phyloP scores from a whole-genome alignment of 2,797 vertebrate species.

The Danio albolineatus region DNA sequence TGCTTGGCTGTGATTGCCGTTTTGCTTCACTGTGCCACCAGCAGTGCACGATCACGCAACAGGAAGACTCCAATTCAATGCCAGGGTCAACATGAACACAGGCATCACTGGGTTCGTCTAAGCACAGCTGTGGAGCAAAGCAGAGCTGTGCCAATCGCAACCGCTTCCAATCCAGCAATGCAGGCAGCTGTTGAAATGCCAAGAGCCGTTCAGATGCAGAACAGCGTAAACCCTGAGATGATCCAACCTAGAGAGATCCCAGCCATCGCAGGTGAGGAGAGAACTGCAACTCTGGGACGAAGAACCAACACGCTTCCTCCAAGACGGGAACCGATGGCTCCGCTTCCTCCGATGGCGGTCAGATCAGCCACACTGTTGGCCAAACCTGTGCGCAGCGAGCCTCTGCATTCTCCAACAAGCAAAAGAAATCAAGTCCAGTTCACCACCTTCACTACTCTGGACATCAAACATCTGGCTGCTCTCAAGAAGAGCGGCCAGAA shows the following conservation, averaged over 20 bases:
- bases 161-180: slow-evolving; percentile 68
- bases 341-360: slow-evolving; percentile 65
- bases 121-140: slow-evolving; percentile 74
- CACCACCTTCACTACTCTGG: slow-evolving; percentile 90
- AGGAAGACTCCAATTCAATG: slow-evolving; percentile 83
- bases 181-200: slow-evolving; percentile 46
- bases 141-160: slow-evolving; percentile 61
- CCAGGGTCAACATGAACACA: slow-evolving; percentile 80
- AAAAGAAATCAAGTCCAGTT: slow-evolving; percentile 96
- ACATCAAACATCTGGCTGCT: slow-evolving; percentile 80
- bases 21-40: slow-evolving; percentile 88
- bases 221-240: slow-evolving; percentile 36
- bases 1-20: slow-evolving; percentile 92
- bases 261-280: slow-evolving; percentile 75
- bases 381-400: slow-evolving; percentile 77
- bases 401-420: slow-evolving; percentile 90
- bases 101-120: slow-evolving; percentile 92
- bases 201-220: slow-evolving; percentile 40
- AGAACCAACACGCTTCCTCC: slow-evolving; percentile 74
- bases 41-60: slow-evolving; percentile 81
- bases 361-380: slow-evolving; percentile 75
- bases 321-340: slow-evolving; percentile 75
- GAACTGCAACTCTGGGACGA: slow-evolving; percentile 87
- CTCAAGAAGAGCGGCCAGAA: slow-evolving; percentile 80
- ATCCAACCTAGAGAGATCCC: slow-evolving; percentile 75